Base-by-base conservation (phyloP, 1,140 invertebrate genomes). In the Augochlora pura region DNA sequence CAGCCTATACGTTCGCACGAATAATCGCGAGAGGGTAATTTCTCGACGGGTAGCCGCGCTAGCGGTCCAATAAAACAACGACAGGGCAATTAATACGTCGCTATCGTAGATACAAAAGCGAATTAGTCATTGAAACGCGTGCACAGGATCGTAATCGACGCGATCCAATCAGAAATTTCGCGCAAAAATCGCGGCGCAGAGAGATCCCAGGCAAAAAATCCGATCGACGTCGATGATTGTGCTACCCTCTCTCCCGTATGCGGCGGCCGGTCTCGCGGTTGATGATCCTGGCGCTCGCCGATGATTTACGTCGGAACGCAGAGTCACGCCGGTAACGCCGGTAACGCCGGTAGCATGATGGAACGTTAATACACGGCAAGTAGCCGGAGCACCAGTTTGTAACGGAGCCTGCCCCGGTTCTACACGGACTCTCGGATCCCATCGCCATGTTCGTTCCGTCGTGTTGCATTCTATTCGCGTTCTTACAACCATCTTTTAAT, bases 291-390 rank as follows among this genome's bases (percentile, higher is more conserved):
- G 14, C 60, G 59, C 54, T 72, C 66, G 73, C 57, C 78, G 78
- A 80, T 67, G 82, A 85, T 85, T 84, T 83, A 80, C 75, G 68
- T 71, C 57, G 80, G 82, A 84, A 66, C 74, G 84, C 84, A 81
- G 38, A 70, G 84, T 86, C 84, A 87, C 80, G 77, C 83, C 67
- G 59, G 83, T 73, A 83, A 87, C 80, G 77, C 83, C 67, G 59
- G 83, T 73, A 83, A 80, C 77, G 71, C 70, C 62, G 69, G 80
- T 79, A 79, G 80, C 80, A 73, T 62, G 80, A 82, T 79, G 76
- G 68, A 82, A 82, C 76, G 67, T 79, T 82, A 82, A 82, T 82
- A 77, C 76, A 66, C 27, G 21, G 69, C 65, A 63, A 82, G 80
- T 72, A 72, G 69, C 63, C 74, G 69, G 64, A 67, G 71, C 71